These are phyloP conservation scores for Pelecanoides urinatrix DNA, from an alignment of 2,113 vertebrate species.

Conservation along the genomic window DNA sequence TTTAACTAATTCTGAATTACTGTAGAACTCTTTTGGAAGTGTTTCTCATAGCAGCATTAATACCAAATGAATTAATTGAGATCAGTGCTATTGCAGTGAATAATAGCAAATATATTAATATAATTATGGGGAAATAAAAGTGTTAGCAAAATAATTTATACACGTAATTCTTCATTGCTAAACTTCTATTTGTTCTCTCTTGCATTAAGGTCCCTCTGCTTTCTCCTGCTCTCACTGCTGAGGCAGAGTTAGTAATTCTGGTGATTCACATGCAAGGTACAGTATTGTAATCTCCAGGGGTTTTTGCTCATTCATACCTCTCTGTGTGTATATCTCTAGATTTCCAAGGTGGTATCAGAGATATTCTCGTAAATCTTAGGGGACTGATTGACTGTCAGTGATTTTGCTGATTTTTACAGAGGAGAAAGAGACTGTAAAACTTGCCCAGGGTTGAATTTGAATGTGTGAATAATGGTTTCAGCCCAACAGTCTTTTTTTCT, in stretches of 20 bases:
- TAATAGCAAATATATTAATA: conserved; percentile 50
- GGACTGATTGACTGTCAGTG: background rate
- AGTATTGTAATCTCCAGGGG: background rate
- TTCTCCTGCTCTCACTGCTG: background rate
- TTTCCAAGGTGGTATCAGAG: background rate
- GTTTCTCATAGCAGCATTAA: background rate
- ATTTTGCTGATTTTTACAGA: background rate
- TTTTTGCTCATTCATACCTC: background rate
- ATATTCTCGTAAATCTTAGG: background rate
- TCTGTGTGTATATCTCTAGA: background rate
- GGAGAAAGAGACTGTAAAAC: background rate
- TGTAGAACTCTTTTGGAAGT: conserved; percentile 3
- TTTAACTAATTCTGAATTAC: conserved; percentile 60
- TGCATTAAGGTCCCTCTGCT: background rate
- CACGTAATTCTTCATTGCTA: background rate
- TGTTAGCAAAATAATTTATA: conserved; percentile 34
- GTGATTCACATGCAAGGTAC: background rate
- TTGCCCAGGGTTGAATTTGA: background rate
- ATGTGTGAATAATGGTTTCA: background rate
- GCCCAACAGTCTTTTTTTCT: background rate
- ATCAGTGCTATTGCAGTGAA: conserved; percentile 30
- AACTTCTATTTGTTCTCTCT: background rate
- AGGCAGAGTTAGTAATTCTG: background rate
- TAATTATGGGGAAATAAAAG: conserved; percentile 31
- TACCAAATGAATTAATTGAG: conserved; percentile 38